phyloP scores from a whole-genome alignment of 2,888 invertebrate genomes.

The Hemaris fuciformis region DNA sequence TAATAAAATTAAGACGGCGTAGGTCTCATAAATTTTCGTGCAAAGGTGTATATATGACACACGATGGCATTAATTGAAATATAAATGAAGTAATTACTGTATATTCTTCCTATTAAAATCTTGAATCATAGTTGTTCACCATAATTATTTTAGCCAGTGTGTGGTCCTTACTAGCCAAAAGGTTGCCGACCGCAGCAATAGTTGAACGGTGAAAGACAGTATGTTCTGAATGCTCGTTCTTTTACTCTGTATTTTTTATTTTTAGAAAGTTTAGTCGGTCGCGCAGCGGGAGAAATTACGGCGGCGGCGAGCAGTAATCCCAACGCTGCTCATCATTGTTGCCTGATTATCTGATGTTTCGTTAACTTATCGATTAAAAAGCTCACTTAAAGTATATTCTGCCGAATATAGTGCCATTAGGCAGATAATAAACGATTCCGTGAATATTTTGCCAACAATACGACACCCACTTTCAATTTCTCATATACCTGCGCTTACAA shows the following conservation, averaged over 20 bases:
- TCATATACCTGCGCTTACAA: constrained; percentile 1
- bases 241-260: constrained; percentile 74
- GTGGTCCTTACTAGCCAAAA: no score
- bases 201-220: constrained; percentile 76
- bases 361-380: constrained; percentile 24
- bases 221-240: constrained; percentile 71
- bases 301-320: constrained; percentile 62
- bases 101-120: no score
- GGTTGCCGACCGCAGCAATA: no score
- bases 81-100: no score
- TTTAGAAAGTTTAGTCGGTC: constrained; percentile 79
- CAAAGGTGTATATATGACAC: no score
- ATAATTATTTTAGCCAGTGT: no score
- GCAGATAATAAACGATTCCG: constrained; percentile 40
- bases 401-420: constrained; percentile 11
- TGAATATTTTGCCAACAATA: background rate
- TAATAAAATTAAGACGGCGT: no score
- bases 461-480: background rate
- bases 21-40: no score
- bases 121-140: no score
- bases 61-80: no score
- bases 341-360: constrained; percentile 59
- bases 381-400: constrained; percentile 8
- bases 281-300: constrained; percentile 76
- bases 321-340: constrained; percentile 66